Base-by-base conservation (phyloP, 2,888 invertebrate species). In the Halocaridina rubra region DNA sequence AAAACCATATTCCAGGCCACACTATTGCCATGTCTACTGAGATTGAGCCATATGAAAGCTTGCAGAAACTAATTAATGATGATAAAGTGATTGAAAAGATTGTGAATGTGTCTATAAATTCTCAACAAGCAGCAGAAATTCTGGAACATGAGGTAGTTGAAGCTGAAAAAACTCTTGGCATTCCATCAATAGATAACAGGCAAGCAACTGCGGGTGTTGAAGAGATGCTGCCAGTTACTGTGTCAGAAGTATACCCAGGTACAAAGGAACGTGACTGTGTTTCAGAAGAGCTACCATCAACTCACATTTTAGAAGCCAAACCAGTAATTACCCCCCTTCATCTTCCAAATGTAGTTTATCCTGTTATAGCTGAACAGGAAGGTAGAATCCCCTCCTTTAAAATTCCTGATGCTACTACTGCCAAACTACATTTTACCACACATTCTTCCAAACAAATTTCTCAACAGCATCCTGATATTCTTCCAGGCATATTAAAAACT, bases 211-310 rank as follows among this genome's bases (percentile, higher is more conserved):
- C 90, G 8, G 89, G 90, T 76, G 90, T 92, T 80, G 91, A 91
- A 87, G 91, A 92, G 79, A 92, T 92, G 61, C 92, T 94, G 90
- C 92, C 93, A 88, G 88, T 96, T 39, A 91, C 93, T 32, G 93
- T 94, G 72, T 93, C 92, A 76, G 91, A 93, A 30, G 93, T 93
- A 3, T 94, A 94, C 89, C 91, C 93, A 22, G 94, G 95, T 90
- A 93, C 94, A 81, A 94, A 94, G 77, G 94, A 94, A 91, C 91
- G 92, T 1, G 93, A 90, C 33, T 90, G 90, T 84, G 86, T 72
- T 22, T 86, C 80, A 27, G 77, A 85, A 57, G 86, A 79, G 81
- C 89, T 89, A 85, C 89, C 90, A 19, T 84, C 88, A 86, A 76
- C 86, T 67, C 86, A 88, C 74, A 88, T 30, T 13, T 64, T 85